Evolutionary conservation across 35 echinoderm and acorn worm species (phyloP), one percentile per base, ranked within the genome.

Genomic region (Ptychodera flava): DNA sequence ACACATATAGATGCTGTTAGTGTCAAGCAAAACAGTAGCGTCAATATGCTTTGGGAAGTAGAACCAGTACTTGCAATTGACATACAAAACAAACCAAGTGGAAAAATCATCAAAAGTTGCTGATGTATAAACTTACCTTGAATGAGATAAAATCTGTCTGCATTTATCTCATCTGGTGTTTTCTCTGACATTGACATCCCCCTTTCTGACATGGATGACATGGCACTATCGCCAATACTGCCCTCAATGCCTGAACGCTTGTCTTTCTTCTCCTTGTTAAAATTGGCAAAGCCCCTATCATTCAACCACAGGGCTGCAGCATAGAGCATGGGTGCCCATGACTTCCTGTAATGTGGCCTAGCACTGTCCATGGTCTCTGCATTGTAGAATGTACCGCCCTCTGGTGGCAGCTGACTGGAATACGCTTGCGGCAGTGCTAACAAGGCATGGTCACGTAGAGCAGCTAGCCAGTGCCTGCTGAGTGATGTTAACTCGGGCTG

Each of bases 321-420:
- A 80, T 88, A 94, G 28, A 99, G 88, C 6, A 99, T 99, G 15
- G 96, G 96, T 1, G 96, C 89, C 92, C 93, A 99, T 0, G 96
- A 90, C 86, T 89, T 94, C 87, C 91, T 90, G 88, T 99, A 99
- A 78, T 99, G 96, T 0, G 93, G 90, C 35, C 90, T 87, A 32
- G 93, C 93, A 38, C 93, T 94, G 22, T 91, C 85, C 27, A 90
- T 99, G 31, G 96, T 93, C 33, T 99, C 96, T 34, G 96, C 77
- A 80, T 94, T 99, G 76, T 99, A 99, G 86, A 99, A 99, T 33
- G 96, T 93, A 32, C 96, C 96, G 28, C 96, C 96, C 0, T 90
- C 90, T 78, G 93, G 53, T 28, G 96, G 96, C 0, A 99, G 52
- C 90, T 99, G 96, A 78, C 96, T 93, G 84, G 87, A 77, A 33